phyloP scores from a whole-genome alignment of 2,888 invertebrate genomes.

The Polyommatus icarus region DNA sequence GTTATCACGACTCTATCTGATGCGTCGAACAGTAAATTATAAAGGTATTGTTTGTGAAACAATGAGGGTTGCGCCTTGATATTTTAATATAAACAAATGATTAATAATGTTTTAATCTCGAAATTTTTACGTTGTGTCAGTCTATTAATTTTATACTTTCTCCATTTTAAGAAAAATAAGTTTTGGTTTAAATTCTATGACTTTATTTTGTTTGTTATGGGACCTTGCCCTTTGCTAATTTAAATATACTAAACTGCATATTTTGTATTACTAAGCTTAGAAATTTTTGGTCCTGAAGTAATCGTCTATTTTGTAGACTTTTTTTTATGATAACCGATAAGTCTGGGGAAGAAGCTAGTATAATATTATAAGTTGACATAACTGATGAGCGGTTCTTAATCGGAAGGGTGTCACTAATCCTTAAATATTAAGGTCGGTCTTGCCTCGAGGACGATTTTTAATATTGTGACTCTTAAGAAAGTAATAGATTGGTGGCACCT shows the following conservation, averaged over 20 bases:
- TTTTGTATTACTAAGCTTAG: too few species aligned
- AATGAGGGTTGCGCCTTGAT: conserved; percentile 16
- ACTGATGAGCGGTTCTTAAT: conserved; percentile 57
- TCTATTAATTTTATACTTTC: background rate
- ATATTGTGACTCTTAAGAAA: conserved; percentile 36
- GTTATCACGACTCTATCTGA: conserved; percentile 80
- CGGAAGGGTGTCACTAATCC: conserved; percentile 71
- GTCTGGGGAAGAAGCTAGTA: conserved; percentile 65
- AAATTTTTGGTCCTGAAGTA: too few species aligned
- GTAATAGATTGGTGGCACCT: background rate
- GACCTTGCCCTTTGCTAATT: too few species aligned
- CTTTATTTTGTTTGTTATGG: too few species aligned
- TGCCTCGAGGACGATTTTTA: conserved; percentile 56
- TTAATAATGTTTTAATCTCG: background rate
- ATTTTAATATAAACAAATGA: conserved; percentile 10
- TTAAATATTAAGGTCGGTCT: conserved; percentile 67
- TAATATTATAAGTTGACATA: conserved; percentile 62
- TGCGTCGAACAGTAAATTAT: conserved; percentile 78
- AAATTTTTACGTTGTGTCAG: background rate
- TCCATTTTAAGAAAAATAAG: too few species aligned
- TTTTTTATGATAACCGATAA: background rate
- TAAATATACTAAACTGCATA: too few species aligned
- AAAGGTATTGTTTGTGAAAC: conserved; percentile 68
- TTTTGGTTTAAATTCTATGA: too few species aligned
- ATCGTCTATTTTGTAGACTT: too few species aligned